Evolutionary conservation across 2,888 invertebrate species (phyloP).

Genomic region (Rambutsinella grinnellia): DNA sequence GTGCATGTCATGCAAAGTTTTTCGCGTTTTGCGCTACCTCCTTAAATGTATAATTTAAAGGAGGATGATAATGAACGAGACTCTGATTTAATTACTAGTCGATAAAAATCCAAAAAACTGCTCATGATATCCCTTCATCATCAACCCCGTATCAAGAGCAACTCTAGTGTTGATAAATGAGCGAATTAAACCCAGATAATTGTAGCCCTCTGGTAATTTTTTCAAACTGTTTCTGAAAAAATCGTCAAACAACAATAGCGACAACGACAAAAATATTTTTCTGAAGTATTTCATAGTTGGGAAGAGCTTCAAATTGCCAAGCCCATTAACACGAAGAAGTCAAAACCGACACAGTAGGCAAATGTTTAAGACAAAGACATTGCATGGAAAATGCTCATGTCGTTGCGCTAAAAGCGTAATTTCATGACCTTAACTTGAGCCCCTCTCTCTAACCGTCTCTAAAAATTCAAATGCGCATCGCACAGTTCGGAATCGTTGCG

Average conservation of each 20-base stretch:
- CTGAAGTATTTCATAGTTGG: no score
- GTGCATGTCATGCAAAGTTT: no score
- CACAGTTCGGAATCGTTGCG: constrained; percentile 55
- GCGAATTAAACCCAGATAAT: constrained; percentile 47
- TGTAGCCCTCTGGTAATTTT: constrained; percentile 34
- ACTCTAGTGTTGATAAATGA: constrained; percentile 39
- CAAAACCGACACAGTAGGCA: constrained; percentile 21
- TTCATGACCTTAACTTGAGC: constrained; percentile 48
- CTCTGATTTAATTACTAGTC: constrained; percentile 51
- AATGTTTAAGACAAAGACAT: constrained; percentile 34
- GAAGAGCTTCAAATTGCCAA: constrained; percentile 15
- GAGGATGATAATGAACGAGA: constrained; percentile 45
- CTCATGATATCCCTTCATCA: constrained; percentile 31
- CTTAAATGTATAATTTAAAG: no score
- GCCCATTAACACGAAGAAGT: constrained; percentile 50
- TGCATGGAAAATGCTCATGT: constrained; percentile 58
- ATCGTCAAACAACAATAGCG: constrained; percentile 43
- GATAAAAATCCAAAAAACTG: no score
- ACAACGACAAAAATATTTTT: constrained; percentile 48
- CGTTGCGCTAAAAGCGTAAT: constrained; percentile 43
- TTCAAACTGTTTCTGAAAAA: constrained; percentile 46
- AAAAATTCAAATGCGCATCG: no score
- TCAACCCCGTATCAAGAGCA: no score
- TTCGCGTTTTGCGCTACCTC: no score
- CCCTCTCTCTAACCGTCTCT: constrained; percentile 38